These are phyloP conservation scores for Rhingia campestris DNA, from an alignment of 2,888 invertebrate genomes.

Conservation along the genomic window DNA sequence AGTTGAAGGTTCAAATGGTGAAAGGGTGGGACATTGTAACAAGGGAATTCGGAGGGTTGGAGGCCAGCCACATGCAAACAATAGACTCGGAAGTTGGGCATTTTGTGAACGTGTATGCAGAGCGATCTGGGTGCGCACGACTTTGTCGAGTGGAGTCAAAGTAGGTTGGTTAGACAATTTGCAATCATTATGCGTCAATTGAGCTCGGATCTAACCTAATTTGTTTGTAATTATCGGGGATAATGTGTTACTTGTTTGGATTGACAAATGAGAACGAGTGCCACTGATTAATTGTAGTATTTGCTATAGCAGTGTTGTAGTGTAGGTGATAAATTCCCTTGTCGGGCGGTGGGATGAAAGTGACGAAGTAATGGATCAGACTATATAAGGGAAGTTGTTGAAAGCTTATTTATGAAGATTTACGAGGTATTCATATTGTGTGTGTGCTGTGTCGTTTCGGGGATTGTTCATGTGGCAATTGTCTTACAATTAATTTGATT, in stretches of 20 bases:
- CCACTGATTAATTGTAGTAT: slow-evolving; percentile 60
- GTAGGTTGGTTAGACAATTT: slow-evolving; percentile 57
- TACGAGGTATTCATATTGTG: not conserved
- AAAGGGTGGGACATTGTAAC: not conserved
- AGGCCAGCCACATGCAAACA: slow-evolving; percentile 42
- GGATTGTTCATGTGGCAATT: too few species aligned
- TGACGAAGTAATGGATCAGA: not conserved
- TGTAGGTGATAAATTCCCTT: slow-evolving; percentile 27
- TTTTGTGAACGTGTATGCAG: slow-evolving; percentile 7
- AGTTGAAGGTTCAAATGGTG: not conserved
- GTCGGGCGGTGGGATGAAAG: not conserved
- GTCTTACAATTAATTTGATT: too few species aligned
- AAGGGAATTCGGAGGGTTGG: slow-evolving; percentile 5
- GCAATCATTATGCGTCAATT: slow-evolving; percentile 71
- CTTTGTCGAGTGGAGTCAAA: slow-evolving; percentile 18
- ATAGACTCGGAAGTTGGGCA: slow-evolving; percentile 35
- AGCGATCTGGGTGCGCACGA: not conserved
- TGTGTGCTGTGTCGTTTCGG: not conserved
- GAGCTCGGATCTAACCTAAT: slow-evolving; percentile 68
- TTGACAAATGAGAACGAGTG: slow-evolving; percentile 58
- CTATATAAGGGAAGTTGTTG: slow-evolving; percentile 3
- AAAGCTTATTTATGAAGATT: slow-evolving; percentile 19
- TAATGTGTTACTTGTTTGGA: slow-evolving; percentile 65
- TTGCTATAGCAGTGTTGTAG: slow-evolving; percentile 7
- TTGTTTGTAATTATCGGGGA: slow-evolving; percentile 68